Percentiles rank a stretch among this genome's conserved stretches.
Conservation (phyloP, 92 coral and sea anemone species). For the Anthopleura xanthogrammica region DNA sequence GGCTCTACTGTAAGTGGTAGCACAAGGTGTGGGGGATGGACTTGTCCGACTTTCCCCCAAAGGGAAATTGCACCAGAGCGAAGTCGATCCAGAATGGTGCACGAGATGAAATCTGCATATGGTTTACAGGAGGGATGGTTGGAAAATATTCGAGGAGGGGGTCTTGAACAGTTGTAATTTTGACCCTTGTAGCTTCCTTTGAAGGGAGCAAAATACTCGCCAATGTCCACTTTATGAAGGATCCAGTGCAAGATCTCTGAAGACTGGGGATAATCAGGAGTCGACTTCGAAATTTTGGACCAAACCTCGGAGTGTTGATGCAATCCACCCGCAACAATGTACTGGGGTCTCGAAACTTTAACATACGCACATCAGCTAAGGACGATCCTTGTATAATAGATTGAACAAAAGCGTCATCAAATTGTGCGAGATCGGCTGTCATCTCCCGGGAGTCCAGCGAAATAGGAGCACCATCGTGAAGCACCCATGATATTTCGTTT, state of each 20-base stretch:
- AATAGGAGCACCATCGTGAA: neutral
- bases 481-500: conserved; percentile 2
- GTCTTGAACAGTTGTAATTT: conserved; percentile 13
- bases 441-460: neutral
- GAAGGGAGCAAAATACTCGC: conserved; percentile 18
- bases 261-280: neutral
- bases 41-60: conserved; percentile 22
- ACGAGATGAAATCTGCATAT: conserved; percentile 30
- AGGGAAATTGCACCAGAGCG: conserved; percentile 32
- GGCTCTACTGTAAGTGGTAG: conserved; percentile 38
- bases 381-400: neutral
- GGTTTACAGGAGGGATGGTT: conserved; percentile 47
- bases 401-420: neutral
- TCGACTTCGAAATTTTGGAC: neutral
- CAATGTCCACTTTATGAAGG: conserved; percentile 7
- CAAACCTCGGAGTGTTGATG: neutral
- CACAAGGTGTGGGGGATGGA: conserved; percentile 31
- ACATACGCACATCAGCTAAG: neutral
- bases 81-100: conserved; percentile 28
- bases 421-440: neutral
- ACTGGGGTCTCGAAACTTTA: neutral
- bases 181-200: conserved; percentile 36
- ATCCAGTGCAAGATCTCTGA: conserved; percentile 14
- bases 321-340: conserved; percentile 6
- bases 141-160: conserved; percentile 25